Percentiles rank a stretch among this genome's conserved stretches.
Evolutionary conservation across 2,888 invertebrate species (phyloP).

Genomic region (Stenodera caucasica): DNA sequence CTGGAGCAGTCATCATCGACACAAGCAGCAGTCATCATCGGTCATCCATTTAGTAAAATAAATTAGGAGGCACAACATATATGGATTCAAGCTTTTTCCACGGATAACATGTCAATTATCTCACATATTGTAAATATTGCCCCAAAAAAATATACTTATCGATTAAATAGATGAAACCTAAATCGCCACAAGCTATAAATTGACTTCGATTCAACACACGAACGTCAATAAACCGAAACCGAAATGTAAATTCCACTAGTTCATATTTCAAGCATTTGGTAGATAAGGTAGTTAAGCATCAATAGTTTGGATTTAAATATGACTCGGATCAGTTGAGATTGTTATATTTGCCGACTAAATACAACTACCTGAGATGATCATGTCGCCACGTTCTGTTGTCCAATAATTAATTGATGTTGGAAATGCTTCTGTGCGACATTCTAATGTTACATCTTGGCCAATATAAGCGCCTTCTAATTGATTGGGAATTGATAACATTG

Average conservation of each 20-base stretch:
- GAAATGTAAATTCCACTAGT: slow-evolving; percentile 9
- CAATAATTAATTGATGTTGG: slow-evolving; percentile 93
- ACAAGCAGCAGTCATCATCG: too few species aligned
- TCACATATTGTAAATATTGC: not conserved
- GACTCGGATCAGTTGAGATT: too few species aligned
- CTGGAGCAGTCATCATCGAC: too few species aligned
- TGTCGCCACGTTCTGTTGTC: slow-evolving; percentile 88
- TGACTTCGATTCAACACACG: not conserved
- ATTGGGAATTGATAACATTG: slow-evolving; percentile 91
- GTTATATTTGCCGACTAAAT: slow-evolving; percentile 31
- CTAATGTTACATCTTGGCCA: slow-evolving; percentile 84
- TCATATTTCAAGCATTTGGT: too few species aligned
- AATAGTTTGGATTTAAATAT: not conserved
- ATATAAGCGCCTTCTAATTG: slow-evolving; percentile 88
- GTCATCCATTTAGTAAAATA: too few species aligned
- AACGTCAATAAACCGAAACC: slow-evolving; percentile 9
- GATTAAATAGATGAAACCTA: slow-evolving; percentile 6
- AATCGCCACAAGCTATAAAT: not conserved
- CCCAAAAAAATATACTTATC: not conserved
- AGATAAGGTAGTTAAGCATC: too few species aligned
- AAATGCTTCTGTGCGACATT: slow-evolving; percentile 90
- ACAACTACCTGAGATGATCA: slow-evolving; percentile 85
- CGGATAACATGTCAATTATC: too few species aligned
- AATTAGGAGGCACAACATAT: too few species aligned
- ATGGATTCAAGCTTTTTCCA: too few species aligned